A percentile compares a stretch with the other conserved stretches of the same genome.
phyloP scores from a whole-genome alignment of 2,888 invertebrate species.

The Pediacus dermestoides region DNA sequence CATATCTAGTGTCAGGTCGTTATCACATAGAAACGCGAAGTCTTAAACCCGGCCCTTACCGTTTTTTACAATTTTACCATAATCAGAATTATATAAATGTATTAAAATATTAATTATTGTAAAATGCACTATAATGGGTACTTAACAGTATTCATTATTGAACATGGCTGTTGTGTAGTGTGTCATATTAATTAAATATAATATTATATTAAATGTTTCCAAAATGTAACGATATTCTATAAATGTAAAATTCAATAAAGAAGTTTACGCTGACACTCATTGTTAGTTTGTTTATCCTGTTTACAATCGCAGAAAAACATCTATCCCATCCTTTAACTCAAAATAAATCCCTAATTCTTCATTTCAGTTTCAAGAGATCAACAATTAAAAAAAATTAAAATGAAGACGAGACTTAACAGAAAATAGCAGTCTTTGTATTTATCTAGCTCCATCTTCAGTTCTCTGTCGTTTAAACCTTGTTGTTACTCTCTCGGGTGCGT shows the following conservation, averaged over 20 bases:
- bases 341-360: too few relatives aligned
- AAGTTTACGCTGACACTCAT: slow-evolving; percentile 40
- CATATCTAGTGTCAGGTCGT: slow-evolving; percentile 49
- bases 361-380: too few relatives aligned
- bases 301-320: too few relatives aligned
- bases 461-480: too few relatives aligned
- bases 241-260: slow-evolving; percentile 45
- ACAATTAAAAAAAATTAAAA: too few relatives aligned
- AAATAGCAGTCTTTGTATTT: too few relatives aligned
- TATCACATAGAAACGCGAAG: slow-evolving; percentile 48
- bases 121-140: slow-evolving; percentile 28
- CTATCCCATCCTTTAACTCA: too few relatives aligned
- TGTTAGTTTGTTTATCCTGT: slow-evolving; percentile 14
- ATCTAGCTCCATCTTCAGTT: too few relatives aligned
- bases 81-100: slow-evolving; percentile 36
- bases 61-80: slow-evolving; percentile 49
- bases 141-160: slow-evolving; percentile 26
- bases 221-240: slow-evolving; percentile 47
- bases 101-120: slow-evolving; percentile 15
- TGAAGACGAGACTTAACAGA: too few relatives aligned
- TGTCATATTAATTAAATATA: slow-evolving; percentile 45
- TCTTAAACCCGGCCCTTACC: slow-evolving; percentile 36
- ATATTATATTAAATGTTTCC: slow-evolving; percentile 46
- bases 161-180: slow-evolving; percentile 48
- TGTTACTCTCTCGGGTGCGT: too few relatives aligned